These are phyloP conservation scores for Nomada lathburiana DNA, from an alignment of 2,888 invertebrate species.

Conservation along the genomic window DNA sequence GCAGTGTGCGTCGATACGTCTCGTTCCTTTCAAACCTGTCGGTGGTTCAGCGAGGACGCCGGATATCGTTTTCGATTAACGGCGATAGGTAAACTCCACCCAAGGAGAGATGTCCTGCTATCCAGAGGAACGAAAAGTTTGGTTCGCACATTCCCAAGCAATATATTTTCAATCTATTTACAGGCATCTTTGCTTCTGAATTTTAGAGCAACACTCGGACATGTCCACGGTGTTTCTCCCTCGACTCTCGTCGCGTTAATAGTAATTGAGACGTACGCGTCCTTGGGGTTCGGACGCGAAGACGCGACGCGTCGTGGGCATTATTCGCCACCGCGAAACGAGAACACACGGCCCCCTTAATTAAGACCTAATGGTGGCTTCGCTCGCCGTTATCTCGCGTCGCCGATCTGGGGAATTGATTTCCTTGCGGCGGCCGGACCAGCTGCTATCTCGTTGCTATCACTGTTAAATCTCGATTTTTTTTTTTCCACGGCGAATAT, in stretches of 20 bases:
- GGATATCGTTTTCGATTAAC: constrained; percentile 40
- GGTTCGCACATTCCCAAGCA: no score
- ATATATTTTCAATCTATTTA: no score
- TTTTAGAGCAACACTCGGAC: constrained; percentile 5
- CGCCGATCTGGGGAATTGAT: constrained; percentile 63
- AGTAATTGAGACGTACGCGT: constrained; percentile 63
- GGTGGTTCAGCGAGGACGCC: neutral
- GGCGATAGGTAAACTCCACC: constrained; percentile 50
- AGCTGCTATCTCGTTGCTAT: constrained; percentile 27
- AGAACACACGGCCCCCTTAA: constrained; percentile 49
- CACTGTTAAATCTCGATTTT: constrained; percentile 2
- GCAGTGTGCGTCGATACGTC: constrained; percentile 62
- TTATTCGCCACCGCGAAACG: constrained; percentile 42
- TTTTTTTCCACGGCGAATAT: neutral
- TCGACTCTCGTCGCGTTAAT: constrained; percentile 41
- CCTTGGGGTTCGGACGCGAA: constrained; percentile 56
- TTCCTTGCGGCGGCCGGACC: constrained; percentile 33
- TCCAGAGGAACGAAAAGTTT: no score
- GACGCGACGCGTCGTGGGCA: constrained; percentile 33
- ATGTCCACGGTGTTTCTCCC: neutral
- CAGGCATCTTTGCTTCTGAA: no score
- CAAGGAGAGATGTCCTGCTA: constrained; percentile 51
- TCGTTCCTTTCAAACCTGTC: constrained; percentile 8
- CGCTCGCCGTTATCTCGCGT: constrained; percentile 51
- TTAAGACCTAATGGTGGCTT: constrained; percentile 64